phyloP scores from a whole-genome alignment of 2,113 vertebrate genomes.

The Cynocephalus volans region DNA sequence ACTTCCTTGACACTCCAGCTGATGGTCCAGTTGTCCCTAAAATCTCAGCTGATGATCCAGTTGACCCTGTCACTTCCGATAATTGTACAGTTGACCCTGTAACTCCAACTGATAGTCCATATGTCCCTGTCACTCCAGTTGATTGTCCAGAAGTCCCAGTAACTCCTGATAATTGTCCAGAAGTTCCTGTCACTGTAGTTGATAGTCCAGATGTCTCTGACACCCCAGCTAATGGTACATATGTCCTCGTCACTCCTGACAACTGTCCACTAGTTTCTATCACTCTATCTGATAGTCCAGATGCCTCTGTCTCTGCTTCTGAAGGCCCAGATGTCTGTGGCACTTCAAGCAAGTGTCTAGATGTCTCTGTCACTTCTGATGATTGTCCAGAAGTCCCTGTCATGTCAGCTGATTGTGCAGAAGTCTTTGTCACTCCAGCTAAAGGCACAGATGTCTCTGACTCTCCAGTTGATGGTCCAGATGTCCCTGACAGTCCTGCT shows the following conservation, averaged over 20 bases:
- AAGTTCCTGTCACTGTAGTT: background rate
- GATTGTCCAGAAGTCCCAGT: too few species aligned
- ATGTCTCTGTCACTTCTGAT: background rate
- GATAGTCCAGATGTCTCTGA: background rate
- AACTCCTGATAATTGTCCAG: background rate
- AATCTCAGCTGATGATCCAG: rapidly evolving
- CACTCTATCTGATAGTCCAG: rapidly evolving
- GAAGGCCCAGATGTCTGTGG: background rate
- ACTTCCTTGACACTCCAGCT: rapidly evolving
- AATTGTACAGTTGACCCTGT: background rate
- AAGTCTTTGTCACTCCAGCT: background rate
- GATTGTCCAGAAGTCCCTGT: background rate
- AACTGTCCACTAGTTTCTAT: too few species aligned
- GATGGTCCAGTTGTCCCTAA: background rate
- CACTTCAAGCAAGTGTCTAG: background rate
- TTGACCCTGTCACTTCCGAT: background rate
- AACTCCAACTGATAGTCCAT: background rate
- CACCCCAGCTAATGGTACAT: rapidly evolving
- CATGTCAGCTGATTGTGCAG: background rate
- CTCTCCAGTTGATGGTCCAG: too few species aligned
- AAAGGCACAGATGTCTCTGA: too few species aligned
- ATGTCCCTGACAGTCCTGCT: background rate
- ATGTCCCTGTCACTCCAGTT: background rate
- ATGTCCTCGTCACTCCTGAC: rapidly evolving
- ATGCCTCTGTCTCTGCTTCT: background rate